These are phyloP conservation scores for Paraplagusia blochii DNA, from an alignment of 2,113 vertebrate species.

Conservation along the genomic window DNA sequence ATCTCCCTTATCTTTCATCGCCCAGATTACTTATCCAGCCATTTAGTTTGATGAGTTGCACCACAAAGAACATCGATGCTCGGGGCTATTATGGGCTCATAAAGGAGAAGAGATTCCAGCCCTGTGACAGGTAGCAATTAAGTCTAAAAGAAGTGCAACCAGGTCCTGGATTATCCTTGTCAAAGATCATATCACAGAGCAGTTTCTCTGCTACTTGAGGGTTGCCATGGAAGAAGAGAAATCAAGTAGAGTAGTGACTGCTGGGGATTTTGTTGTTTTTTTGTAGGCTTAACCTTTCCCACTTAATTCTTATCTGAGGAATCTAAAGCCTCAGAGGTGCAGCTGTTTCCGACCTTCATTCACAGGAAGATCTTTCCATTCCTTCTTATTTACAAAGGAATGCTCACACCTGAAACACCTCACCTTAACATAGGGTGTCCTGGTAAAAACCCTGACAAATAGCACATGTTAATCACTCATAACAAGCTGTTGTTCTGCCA, in stretches of 20 bases:
- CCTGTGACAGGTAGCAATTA: constrained; percentile 71
- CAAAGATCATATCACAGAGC: constrained; percentile 42
- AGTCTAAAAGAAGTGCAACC: constrained; percentile 61
- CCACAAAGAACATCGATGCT: constrained; percentile 60
- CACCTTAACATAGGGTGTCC: constrained; percentile 29
- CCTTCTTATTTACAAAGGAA: constrained; percentile 46
- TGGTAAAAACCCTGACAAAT: constrained; percentile 39
- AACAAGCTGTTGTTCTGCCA: constrained; percentile 68
- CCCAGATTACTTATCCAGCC: constrained; percentile 56
- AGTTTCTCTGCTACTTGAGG: constrained; percentile 19
- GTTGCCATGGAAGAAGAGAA: constrained; percentile 19
- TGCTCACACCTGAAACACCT: constrained; percentile 61
- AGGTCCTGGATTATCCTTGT: constrained; percentile 57
- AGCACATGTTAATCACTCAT: constrained; percentile 60
- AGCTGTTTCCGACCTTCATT: constrained; percentile 47
- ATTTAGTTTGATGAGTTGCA: constrained; percentile 56
- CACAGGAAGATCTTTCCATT: constrained; percentile 44
- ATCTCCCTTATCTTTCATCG: constrained; percentile 56
- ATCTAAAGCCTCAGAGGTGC: constrained; percentile 43
- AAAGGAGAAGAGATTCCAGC: constrained; percentile 61
- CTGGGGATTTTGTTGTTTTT: constrained; percentile 5
- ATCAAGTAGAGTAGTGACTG: constrained; percentile 28
- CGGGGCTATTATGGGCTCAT: constrained; percentile 47
- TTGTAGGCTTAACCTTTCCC: constrained; percentile 43
- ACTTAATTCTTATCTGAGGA: constrained; percentile 48